Evolutionary conservation across 2,113 vertebrate species (phyloP), one percentile per base, ranked within the genome.

Genomic region (Heterochromis multidens): DNA sequence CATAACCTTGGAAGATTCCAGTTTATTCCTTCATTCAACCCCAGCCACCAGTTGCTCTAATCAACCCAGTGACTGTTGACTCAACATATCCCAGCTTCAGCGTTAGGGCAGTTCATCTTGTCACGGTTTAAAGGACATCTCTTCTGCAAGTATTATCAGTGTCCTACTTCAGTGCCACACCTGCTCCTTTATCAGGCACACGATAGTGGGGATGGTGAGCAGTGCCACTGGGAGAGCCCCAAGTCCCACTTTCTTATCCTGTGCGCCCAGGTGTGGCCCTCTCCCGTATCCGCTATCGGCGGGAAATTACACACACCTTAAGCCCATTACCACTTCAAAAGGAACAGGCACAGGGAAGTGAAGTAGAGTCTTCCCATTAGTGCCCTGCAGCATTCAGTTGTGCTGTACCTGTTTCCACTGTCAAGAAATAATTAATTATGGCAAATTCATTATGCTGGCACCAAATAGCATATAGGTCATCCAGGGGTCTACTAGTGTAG

Each of bases 241-340:
- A 49, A 88, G 88, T 91, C 80, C 85, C 77, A 81, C 89, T 89
- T 91, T 86, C 93, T 94, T 94, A 95, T 95, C 93, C 94, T 83
- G 82, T 12, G 29, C 40, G 3, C 91, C 87, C 93, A 95, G 94
- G 94, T 95, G 92, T 88, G 89, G 89, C 89, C 87, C 79, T 85
- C 88, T 81, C 70, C 84, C 70, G 72, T 83, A 90, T 90, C 88
- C 81, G 62, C 92, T 94, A 93, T 95, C 91, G 37, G 84, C 85
- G 83, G 88, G 87, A 93, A 95, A 95, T 95, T 94, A 94, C 91
- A 95, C 90, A 86, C 93, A 93, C 92, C 88, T 93, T 94, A 94
- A 95, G 80, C 79, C 90, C 89, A 92, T 95, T 93, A 94, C 83
- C 92, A 94, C 94, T 94, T 95, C 94, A 95, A 93, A 95, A 92